Evolutionary conservation across 2,888 invertebrate genomes (phyloP), one percentile per base, ranked within the genome.

Genomic region (Tipula helvola): DNA sequence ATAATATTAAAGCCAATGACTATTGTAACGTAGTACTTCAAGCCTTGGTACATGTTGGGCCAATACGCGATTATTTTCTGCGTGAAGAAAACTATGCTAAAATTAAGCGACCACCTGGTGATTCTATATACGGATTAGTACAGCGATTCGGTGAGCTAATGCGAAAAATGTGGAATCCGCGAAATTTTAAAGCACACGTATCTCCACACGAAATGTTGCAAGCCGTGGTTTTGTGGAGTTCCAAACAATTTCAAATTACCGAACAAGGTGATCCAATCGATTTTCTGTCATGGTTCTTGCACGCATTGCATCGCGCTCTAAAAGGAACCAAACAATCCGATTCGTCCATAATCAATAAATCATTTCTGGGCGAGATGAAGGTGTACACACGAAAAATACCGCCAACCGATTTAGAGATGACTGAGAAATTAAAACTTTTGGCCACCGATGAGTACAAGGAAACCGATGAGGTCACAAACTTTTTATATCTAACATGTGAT

Each of bases 161-260:
- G 92, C 93, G 99, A 18, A 99, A 99, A 91, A 93, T 99, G 89
- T 99, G 99, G 99, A 99, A 99, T 92, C 99, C 99, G 0, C 93
- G 98, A 71, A 99, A 99, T 90, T 99, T 99, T 91, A 99, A 99
- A 92, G 97, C 99, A 0, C 99, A 99, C 90, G 99, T 99, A 0
- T 99, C 98, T 28, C 99, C 99, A 0, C 99, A 99, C 90, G 99
- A 99, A 93, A 99, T 99, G 99, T 92, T 99, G 36, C 99, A 99
- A 90, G 98, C 99, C 85, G 97, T 99, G 36, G 98, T 99, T 3
- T 92, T 99, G 88, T 98, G 98, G 97, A 97, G 99, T 90, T 96
- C 97, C 91, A 98, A 99, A 91, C 94, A 95, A 88, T 99, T 99
- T 91, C 99, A 99, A 92, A 99, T 99, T 90, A 99, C 98, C 1